These are phyloP conservation scores for Drosophila navojoa DNA, from an alignment of 1,140 invertebrate species.

Conservation along the genomic window DNA sequence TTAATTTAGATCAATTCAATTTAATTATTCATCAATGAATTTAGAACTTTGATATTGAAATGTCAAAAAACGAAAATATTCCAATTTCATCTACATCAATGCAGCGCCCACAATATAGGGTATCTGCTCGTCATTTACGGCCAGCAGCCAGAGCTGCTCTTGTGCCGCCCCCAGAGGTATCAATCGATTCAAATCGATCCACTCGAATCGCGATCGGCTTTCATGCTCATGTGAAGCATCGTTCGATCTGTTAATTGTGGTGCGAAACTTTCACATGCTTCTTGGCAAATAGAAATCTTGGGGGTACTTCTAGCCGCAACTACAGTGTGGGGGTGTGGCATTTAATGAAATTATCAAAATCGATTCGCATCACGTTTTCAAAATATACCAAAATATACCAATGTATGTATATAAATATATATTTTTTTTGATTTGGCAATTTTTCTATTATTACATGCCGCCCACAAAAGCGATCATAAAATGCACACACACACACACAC, in stretches of 20 bases:
- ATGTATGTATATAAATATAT: neutral
- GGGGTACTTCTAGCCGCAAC: constrained; percentile 12
- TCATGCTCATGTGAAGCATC: constrained; percentile 18
- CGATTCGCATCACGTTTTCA: constrained; percentile 28
- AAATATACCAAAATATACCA: neutral
- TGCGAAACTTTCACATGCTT: constrained; percentile 45
- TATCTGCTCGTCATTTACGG: no score
- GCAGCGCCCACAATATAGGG: no score
- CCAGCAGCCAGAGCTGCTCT: neutral
- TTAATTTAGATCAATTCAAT: no score
- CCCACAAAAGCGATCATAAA: constrained; percentile 23
- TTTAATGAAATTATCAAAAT: constrained; percentile 39
- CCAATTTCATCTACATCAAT: no score
- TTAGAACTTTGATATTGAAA: no score
- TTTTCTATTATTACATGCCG: constrained; percentile 59
- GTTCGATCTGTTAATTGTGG: constrained; percentile 18
- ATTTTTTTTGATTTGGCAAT: constrained; percentile 54
- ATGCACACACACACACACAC: neutral
- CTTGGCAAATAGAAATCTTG: constrained; percentile 43
- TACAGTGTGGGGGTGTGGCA: neutral
- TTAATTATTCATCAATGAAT: no score
- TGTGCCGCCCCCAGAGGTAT: no score
- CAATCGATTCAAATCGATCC: neutral
- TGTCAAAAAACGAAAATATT: no score
- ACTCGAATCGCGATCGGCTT: constrained; percentile 9